These are phyloP conservation scores for Anarsia innoxiella DNA, from an alignment of 2,888 invertebrate species.

Conservation along the genomic window DNA sequence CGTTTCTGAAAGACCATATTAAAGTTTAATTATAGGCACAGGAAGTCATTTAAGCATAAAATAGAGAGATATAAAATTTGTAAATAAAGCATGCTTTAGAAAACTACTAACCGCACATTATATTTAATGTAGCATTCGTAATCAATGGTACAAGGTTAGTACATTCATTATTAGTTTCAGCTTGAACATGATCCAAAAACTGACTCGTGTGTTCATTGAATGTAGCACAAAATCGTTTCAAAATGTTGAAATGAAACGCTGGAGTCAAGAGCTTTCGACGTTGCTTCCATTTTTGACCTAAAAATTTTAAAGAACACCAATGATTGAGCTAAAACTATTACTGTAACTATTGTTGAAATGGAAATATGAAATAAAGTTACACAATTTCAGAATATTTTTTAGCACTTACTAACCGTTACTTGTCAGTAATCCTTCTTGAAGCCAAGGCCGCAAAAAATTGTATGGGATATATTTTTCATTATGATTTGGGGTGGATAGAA, in stretches of 20 bases:
- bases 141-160: conserved; percentile 57
- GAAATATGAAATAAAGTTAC: too few relatives aligned
- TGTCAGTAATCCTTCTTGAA: conserved; percentile 38
- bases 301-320: conserved; percentile 1
- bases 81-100: too few relatives aligned
- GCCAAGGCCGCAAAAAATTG: conserved; percentile 50
- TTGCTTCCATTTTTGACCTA: conserved; percentile 46
- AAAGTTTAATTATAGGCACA: too few relatives aligned
- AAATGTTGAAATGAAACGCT: conserved; percentile 50
- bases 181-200: conserved; percentile 20
- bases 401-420: conserved; percentile 12
- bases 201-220: conserved; percentile 37
- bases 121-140: conserved; percentile 30
- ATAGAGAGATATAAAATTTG: too few relatives aligned
- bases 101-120: conserved; percentile 23
- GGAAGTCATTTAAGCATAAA: too few relatives aligned
- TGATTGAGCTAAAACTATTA: too few relatives aligned
- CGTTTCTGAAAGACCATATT: conserved; percentile 28
- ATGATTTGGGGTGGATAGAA: conserved; percentile 28
- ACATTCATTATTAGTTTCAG: conserved; percentile 22
- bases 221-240: conserved; percentile 36
- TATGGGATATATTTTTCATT: conserved; percentile 47
- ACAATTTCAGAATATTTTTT: too few relatives aligned
- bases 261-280: conserved; percentile 45
- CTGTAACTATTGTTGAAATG: too few relatives aligned